Base-by-base conservation (phyloP, 2,888 invertebrate genomes). In the Acronicta alni region DNA sequence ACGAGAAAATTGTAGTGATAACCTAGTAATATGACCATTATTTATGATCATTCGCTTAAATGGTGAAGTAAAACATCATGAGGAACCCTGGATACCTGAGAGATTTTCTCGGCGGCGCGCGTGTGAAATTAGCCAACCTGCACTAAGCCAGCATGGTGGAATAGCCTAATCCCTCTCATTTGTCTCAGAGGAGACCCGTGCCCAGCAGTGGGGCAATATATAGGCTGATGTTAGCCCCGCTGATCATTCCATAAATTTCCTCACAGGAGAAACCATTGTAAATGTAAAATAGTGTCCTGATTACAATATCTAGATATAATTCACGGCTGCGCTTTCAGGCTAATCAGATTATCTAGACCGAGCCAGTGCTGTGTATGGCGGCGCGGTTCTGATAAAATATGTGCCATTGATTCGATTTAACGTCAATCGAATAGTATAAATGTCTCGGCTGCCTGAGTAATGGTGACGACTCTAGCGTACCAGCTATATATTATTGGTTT, bases 341-440 rank as follows among this genome's bases (percentile, higher is more conserved):
- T 83, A 79, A 83, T 81, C 69, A 68, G 78, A 80, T 80, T 80
- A 83, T 72, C 71, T 72, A 62, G 70, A 67, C 60, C 67, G 60
- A 43, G 61, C 64, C 61, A 69, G 54, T 62, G 55, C 55, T 59
- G 78, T 67, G 69, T 53, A 54, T 63, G 73, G 72, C 69, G 48
- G 57, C 67, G 56, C 61, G 73, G 72, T 39, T 44, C 37, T 39
- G 51, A 55, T 69, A 58, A 67, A 67, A 66, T 66, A 72, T 66
- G 64, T 60, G 60, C 67, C 61, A 71, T 72, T 72, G 65, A 74
- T 67, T 74, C 47, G 44, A 51, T 72, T 76, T 67, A 71, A 55
- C 67, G 76, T 72, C 77, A 69, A 65, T 71, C 55, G 52, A 42
- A 66, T 60, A 49, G 66, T 67, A 67, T 68, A 80, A 68, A 75